Evolutionary conservation across 35 echinoderm and acorn worm genomes (phyloP).

Genomic region (Heliocidaris erythrogramma): DNA sequence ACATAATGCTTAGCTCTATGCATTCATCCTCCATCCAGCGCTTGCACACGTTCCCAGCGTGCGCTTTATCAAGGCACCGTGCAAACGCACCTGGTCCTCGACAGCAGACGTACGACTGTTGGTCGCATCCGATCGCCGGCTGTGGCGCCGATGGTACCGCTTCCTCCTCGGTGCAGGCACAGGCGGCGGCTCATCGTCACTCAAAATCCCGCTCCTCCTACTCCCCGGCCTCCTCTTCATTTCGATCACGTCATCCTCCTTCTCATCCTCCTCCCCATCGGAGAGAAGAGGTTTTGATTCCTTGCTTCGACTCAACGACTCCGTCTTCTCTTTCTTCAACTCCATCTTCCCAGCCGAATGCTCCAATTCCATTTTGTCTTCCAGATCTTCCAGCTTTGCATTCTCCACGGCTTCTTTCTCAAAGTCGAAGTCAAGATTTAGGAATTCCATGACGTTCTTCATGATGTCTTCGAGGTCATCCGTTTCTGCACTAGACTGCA

Average conservation of each 20-base stretch:
- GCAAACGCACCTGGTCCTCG: conserved; percentile 20
- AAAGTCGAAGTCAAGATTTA: background rate
- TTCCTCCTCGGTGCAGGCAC: conserved; percentile 35
- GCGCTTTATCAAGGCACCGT: conserved; percentile 1
- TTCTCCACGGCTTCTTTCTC: background rate
- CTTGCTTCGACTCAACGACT: background rate
- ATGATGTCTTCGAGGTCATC: conserved; percentile 33
- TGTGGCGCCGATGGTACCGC: conserved; percentile 26
- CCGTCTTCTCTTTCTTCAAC: background rate
- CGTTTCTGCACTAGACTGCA: conserved; percentile 20
- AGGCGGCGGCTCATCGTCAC: conserved; percentile 1
- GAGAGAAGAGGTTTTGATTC: background rate
- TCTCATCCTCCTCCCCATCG: background rate
- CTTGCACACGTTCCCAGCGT: background rate
- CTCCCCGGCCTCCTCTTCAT: no score
- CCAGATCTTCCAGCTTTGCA: background rate
- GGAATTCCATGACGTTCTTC: conserved; percentile 27
- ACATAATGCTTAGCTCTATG: background rate
- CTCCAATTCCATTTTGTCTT: background rate
- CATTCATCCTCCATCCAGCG: background rate
- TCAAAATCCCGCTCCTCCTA: background rate
- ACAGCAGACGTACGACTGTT: background rate
- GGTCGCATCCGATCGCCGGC: conserved; percentile 15
- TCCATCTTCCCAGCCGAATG: background rate
- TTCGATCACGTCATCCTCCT: background rate